Evolutionary conservation across 1,140 invertebrate genomes (phyloP), one percentile per base, ranked within the genome.

Genomic region (Hyposmocoma kahamanoa): DNA sequence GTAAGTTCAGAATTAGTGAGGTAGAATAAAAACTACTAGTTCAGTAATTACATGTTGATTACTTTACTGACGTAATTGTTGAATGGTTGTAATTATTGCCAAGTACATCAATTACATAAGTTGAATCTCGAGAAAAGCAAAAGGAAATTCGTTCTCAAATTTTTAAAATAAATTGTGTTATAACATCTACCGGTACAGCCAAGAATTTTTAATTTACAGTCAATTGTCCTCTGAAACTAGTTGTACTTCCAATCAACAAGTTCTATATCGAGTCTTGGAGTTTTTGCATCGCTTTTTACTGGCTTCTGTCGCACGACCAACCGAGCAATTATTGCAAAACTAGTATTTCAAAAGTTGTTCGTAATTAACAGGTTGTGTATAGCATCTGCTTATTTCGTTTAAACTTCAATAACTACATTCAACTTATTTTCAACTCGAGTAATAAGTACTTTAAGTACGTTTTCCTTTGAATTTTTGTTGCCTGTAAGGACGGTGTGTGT

Each of bases 271-370:
- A 67, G 60, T 2, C 9, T n/a, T 56, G 50, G 51, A 39, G 49
- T 48, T 65, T 71, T 64, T 72, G 51, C 55, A 42, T 47, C 13
- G 50, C 56, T 72, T 72, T 72, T 71, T 69, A 52, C 49, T 41
- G 22, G 49, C 55, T 58, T 54, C 62, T 67, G 61, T 67, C 66
- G 63, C 71, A 61, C 67, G 56, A 54, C 63, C 63, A 61, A 51
- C 58, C 47, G 54, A 64, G 58, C 59, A 73, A 69, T 72, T 72
- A 69, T 69, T 62, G 50, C 56, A 53, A 59, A 68, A 70, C 67
- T 78, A 69, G 73, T 71, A 68, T 70, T 67, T 54, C 38, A 67
- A 67, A 73, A 68, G 60, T 67, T 50, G 64, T 60, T 66, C 43
- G 52, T 70, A 75, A 75, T 73, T 72, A 74, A 67, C 62, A 62